These are phyloP conservation scores for Elymnias hypermnestra DNA, from an alignment of 1,140 invertebrate genomes.

Conservation along the genomic window DNA sequence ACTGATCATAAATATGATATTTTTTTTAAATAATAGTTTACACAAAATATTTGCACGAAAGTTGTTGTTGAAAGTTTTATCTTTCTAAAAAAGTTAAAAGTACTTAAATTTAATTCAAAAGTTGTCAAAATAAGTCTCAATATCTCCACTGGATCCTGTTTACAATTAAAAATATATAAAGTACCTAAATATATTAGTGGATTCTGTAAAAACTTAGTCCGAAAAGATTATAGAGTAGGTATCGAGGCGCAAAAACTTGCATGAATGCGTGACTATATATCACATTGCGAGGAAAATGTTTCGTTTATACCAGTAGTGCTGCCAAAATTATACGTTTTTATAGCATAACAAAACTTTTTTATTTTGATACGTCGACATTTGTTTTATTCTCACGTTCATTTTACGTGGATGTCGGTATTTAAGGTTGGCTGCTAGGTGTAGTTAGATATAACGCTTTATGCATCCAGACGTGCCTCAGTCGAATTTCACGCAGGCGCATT, in stretches of 20 bases:
- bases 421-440: conserved; percentile 14
- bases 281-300: not conserved
- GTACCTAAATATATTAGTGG: too few species aligned
- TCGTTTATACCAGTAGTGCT: not conserved
- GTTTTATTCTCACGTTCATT: conserved; percentile 25
- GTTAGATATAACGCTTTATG: conserved; percentile 16
- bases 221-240: not conserved
- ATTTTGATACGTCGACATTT: conserved; percentile 22
- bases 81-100: too few species aligned
- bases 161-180: too few species aligned
- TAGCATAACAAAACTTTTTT: conserved; percentile 24
- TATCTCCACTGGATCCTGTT: too few species aligned
- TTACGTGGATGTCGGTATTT: conserved; percentile 22
- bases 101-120: too few species aligned
- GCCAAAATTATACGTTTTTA: conserved; percentile 24
- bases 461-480: conserved; percentile 19
- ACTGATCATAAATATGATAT: too few species aligned
- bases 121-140: too few species aligned
- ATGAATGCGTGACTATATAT: conserved; percentile 2
- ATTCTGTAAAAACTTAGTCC: too few species aligned
- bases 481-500: conserved; percentile 23
- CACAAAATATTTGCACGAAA: too few species aligned
- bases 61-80: too few species aligned
- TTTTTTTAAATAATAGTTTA: too few species aligned
- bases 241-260: too few species aligned